Base-by-base conservation (phyloP, 2,797 vertebrate species). In the Scyliorhinus canicula region DNA sequence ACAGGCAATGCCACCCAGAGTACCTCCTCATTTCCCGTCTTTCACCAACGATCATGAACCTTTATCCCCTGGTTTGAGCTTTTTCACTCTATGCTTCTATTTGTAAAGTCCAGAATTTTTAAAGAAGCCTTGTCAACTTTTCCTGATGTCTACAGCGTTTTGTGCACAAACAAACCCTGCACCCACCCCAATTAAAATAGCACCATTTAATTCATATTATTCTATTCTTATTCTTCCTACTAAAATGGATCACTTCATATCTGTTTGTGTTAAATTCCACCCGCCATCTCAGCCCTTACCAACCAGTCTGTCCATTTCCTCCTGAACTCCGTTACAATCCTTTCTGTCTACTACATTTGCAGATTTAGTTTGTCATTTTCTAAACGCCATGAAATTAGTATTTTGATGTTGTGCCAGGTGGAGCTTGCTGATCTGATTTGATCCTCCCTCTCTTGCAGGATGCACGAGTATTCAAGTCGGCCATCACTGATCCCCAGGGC, bases 401-500 rank as follows among this genome's bases (percentile, higher is more conserved):
- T 35, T 71, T 1, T 31, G 31, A 11, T 7, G 3, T 5, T 86
- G 84, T 14, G 47, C 3, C 50, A 31, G 84, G 50, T 26, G 26
- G 1, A 0, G 16, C n/a, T 40, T 8, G 4, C n/a, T 93, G 60
- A 24, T 8, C 60, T 5, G 19, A 63, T 16, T 21, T 21, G 19
- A 3, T 47, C 91, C 0, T n/a, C n/a, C n/a, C 44, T 95, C 14
- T 26, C 71, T 63, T 95, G 88, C 96, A 99, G 99, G 97, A 97
- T 99, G 96, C 98, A 99, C 1, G 98, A 99, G 96, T 98, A 98
- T 95, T 97, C 97, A 63, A 98, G 98, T 95, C 96, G 98, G 74
- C 98, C 98, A 71, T 99, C 98, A 0, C 98, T 98, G 0, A 97
- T 97, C 65, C 98, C 98, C 77, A 97, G 98, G 93, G 97, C 97